These are phyloP conservation scores for Turdus rufiventris DNA, from an alignment of 2,113 vertebrate species.

Conservation along the genomic window DNA sequence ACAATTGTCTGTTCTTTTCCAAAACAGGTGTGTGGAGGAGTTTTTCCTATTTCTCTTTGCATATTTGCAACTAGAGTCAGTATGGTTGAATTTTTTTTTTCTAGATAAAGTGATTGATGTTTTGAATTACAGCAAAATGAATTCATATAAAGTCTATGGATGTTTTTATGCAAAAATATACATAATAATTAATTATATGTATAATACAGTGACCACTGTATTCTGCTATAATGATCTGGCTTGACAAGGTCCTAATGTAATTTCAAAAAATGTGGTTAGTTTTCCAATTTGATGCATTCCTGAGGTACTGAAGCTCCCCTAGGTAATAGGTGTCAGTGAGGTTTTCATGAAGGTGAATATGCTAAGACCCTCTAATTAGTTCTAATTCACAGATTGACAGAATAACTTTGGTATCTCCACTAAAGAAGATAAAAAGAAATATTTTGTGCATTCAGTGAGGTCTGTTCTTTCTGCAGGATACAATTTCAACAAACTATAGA, in stretches of 20 bases:
- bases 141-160: not conserved
- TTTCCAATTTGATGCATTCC: not conserved
- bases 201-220: not conserved
- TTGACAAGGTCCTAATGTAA: not conserved
- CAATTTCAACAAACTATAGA: not conserved
- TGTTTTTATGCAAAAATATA: not conserved
- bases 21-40: not conserved
- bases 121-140: not conserved
- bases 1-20: not conserved
- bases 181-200: not conserved
- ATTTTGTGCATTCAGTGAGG: not conserved
- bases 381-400: not conserved
- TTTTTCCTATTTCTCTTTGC: not conserved
- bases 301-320: not conserved
- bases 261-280: not conserved
- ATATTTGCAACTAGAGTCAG: not conserved
- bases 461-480: not conserved
- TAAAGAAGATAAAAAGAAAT: not conserved
- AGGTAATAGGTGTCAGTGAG: fast-evolving
- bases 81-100: not conserved
- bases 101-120: not conserved
- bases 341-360: not conserved
- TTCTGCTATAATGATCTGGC: not conserved
- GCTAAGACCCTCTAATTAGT: not conserved
- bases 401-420: not conserved